Base-by-base conservation (phyloP, 2,113 vertebrate species). In the Syrmaticus mikado region DNA sequence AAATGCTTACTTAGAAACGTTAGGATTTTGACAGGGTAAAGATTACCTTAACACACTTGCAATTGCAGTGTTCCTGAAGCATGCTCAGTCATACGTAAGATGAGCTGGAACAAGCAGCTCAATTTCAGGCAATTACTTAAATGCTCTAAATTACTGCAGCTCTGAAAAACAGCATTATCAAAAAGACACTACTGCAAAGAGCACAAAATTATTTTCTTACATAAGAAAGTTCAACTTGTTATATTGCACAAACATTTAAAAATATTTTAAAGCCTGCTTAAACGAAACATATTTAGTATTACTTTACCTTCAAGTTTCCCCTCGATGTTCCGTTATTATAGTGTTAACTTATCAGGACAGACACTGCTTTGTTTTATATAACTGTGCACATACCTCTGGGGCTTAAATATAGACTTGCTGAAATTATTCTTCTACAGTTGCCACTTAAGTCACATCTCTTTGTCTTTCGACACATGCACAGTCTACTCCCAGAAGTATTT, bases 401-500 rank as follows among this genome's bases (percentile, higher is more conserved):
- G 11, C 32, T 84, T 45, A 61, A 78, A 66, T 40, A 53, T 3
- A 75, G n/a, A 32, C 57, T 58, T 78, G 16, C 38, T 58, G 71
- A 61, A 62, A 80, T 66, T 61, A 93, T 45, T 58, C 28, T 60
- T 93, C 79, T 89, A 32, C n/a, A 53, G 50, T n/a, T 86, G 20
- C 36, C 60, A 58, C 48, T 84, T 82, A 80, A 65, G 27, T 7
- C 4, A 7, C 32, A 25, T 75, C 87, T 91, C 25, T 32, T 64
- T 38, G 72, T 36, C 32, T 61, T 22, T 34, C 32, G 65, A 78
- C 53, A 86, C 85, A 41, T 61, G 16, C 52, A 21, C 40, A 64
- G 38, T 97, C 97, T 76, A 32, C 85, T 87, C 94, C 96, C 76
- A 98, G 95, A 64, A 97, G 93, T 13, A 94, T 38, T 22, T 97